These are phyloP conservation scores for Laodelphax striatellus DNA, from an alignment of 1,140 invertebrate genomes.

Conservation along the genomic window DNA sequence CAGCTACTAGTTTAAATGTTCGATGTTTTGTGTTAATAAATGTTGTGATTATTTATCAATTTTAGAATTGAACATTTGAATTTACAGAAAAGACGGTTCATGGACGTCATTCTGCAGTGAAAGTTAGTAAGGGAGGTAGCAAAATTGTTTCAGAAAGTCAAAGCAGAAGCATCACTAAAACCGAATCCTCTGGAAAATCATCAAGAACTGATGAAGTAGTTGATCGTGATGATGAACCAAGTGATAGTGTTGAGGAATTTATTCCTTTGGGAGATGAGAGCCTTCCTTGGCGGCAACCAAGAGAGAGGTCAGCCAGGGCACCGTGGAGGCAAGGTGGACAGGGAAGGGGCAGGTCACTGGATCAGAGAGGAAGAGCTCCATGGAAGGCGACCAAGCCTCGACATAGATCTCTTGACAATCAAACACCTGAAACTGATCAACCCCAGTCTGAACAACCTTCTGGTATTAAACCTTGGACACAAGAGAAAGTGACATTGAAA, in stretches of 20 bases:
- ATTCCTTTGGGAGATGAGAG: constrained; percentile 10
- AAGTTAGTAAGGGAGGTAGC: constrained; percentile 7
- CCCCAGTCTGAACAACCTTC: neutral
- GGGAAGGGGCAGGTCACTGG: constrained; percentile 17
- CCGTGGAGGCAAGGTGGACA: constrained; percentile 15
- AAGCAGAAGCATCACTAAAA: neutral
- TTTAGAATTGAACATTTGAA: neutral
- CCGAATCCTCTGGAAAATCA: neutral
- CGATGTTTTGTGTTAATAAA: too few relatives aligned
- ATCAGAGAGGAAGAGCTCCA: constrained; percentile 5
- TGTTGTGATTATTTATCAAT: too few relatives aligned
- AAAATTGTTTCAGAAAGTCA: neutral
- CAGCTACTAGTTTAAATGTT: too few relatives aligned
- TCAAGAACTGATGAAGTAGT: constrained; percentile 3
- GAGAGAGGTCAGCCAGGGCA: constrained; percentile 10
- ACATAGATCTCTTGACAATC: constrained; percentile 11
- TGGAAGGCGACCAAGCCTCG: neutral
- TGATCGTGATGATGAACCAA: constrained; percentile 8
- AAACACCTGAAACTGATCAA: neutral
- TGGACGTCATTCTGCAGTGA: constrained; percentile 13
- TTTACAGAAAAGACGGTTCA: neutral
- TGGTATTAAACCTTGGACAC: constrained; percentile 26
- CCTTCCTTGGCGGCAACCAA: constrained; percentile 17
- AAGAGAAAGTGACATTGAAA: constrained; percentile 30
- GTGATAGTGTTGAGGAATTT: constrained; percentile 7